Base-by-base conservation (phyloP, 2,888 invertebrate species). In the Thecocarcelia acutangulata region DNA sequence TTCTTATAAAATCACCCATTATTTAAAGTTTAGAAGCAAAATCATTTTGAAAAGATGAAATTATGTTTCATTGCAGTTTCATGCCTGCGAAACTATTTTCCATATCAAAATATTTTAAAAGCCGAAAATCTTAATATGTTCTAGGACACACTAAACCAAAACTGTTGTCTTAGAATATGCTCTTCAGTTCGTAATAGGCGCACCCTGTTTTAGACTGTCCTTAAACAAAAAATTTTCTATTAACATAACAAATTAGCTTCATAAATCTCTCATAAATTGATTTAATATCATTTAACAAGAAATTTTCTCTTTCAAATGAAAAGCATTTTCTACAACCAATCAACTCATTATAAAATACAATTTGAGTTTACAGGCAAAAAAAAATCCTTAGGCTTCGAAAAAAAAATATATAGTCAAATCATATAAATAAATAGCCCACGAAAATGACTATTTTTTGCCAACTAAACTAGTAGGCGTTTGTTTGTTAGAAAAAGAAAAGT, bases 381-480 rank as follows among this genome's bases (percentile, higher is more conserved):
- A 68, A 70, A 6, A 24, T 70, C 44, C 78, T 59, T 73, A 24
- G 73, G 66, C 66, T 33, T 33, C 72, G 54, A 66, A 76, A 46
- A 24, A 48, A n/a, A n/a, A n/a, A n/a, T n/a, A n/a, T n/a, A 56
- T 70, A 56, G 54, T 56, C 5, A 64, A 64, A 48, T 50, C 56
- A 44, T 42, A 24, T 58, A 66, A 58, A 58, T 42, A 69, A 69
- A 66, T 37, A 59, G 15, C 40, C 37, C 33, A 59, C 64, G 46
- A 66, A 69, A 42, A 46, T 33, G 5, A 33, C 33, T 33, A 42
- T 9, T 64, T 63, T 74, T 37, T 61, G 33, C 28, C 44, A 19
- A 40, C 46, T 48, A 80, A 76, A 52, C 69, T 69, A 73, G 81
- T 81, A 64, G 81, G 81, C 81, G 78, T 79, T 52, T 37, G 52